Base-by-base conservation (phyloP, 2,888 invertebrate genomes). In the Pilophorus perplexus region DNA sequence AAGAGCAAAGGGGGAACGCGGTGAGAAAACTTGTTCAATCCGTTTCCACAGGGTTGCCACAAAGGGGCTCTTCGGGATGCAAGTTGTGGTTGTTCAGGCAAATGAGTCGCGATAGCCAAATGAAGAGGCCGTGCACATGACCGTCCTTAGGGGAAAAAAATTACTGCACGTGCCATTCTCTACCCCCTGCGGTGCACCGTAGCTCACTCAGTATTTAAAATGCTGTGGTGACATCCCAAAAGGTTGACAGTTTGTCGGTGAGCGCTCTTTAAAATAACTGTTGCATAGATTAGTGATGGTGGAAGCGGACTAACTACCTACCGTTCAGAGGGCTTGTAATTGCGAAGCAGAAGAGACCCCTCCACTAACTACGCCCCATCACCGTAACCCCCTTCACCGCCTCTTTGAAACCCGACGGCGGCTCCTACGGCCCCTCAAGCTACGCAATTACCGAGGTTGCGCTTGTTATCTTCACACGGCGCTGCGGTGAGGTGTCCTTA, bases 381-480 rank as follows among this genome's bases (percentile, higher is more conserved):
- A n/a, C n/a, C n/a, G n/a, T n/a, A n/a, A n/a, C 2, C 33, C 52
- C 52, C 12, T 14, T n/a, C 25, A 2, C 20, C 25, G 14, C 20
- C 38, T 12, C 59, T 59, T 59, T 59, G 59, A 59, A 42, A 28
- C 14, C 28, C 52, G 14, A 3, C n/a, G 28, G 52, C 27, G 33
- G n/a, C n/a, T n/a, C 33, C 12, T 33, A 8, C 6, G 27, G 28
- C 28, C 52, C 52, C 52, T 52, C 52, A 27, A 52, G 52, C 52
- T 25, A 52, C 28, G 52, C 52, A 52, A 52, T 52, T 52, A 52
- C 55, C 55, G 55, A n/a, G n/a, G 42, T 27, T 6, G 40, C 59
- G 59, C 59, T 59, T 59, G 59, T 59, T 59, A 59, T 59, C 42
- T 59, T 42, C 59, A 25, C 42, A 40, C 42, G 25, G 23, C 42